Base-by-base conservation (phyloP, 2,113 vertebrate genomes). In the Nothoprocta pentlandii region DNA sequence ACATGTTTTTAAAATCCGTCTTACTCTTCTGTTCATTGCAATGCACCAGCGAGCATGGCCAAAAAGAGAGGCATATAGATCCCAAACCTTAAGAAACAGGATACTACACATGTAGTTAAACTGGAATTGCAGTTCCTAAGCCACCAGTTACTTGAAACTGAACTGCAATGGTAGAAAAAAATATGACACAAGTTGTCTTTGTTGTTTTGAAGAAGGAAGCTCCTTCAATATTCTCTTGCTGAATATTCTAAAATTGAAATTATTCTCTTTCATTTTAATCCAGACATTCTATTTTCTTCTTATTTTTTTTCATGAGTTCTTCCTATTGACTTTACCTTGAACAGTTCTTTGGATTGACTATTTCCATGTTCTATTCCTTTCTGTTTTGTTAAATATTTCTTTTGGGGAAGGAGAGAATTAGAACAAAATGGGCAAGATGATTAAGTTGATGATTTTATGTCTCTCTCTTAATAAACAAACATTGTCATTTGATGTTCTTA, bases 391-490 rank as follows among this genome's bases (percentile, higher is more conserved):
- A 70, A 19, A 17, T 70, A 54, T 75, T 62, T 9, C 26, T 42
- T 73, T 59, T 92, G 15, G 54, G 4, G 20, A 12, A 16, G 28
- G 46, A 89, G 16, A 90, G 73, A 76, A 49, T 13, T 64, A 64
- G 21, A 61, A 53, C 5, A 83, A 87, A 92, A 96, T 36, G 32
- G 70, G 39, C 15, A 85, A 85, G 89, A 2, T 3, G 22, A 56
- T 79, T 17, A 87, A 85, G 88, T 2, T 3, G 20, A 56, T 76
- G 1, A 47, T n/a, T 94, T 90, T 68, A 56, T 42, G 67, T 22
- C 39, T 9, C 64, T 93, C 19, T 80, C 34, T 88, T 84, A 82
- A 68, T 76, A 94, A 93, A 5, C 21, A 71, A 89, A 90, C 25
- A 6, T 30, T 42, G 59, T 75, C 4, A 23, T 90, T 91, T 74